Percentiles rank a stretch among this genome's conserved stretches.
phyloP scores from a whole-genome alignment of 2,113 vertebrate species.

The Paracanthobrama guichenoti region DNA sequence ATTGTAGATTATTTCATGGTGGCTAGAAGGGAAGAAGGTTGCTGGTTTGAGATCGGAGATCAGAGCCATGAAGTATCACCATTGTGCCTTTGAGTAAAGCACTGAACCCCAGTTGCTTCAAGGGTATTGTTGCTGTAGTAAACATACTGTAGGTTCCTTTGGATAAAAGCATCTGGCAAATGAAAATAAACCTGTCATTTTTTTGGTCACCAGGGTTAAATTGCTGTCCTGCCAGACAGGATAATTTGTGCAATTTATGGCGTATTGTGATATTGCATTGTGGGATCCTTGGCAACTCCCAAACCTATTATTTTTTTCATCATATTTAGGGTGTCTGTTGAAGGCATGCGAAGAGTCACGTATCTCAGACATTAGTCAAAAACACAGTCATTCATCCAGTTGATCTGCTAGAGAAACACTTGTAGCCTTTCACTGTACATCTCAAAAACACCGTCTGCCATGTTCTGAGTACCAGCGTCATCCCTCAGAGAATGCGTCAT shows the following conservation, averaged over 20 bases:
- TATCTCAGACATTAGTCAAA: conserved; percentile 12
- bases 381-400: conserved; percentile 13
- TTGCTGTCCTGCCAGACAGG: neutral
- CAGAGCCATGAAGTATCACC: neutral
- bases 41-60: neutral
- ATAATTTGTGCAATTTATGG: neutral
- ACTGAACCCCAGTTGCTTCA: neutral
- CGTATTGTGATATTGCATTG: neutral
- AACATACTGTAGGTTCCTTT: neutral
- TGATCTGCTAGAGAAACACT: conserved; percentile 25
- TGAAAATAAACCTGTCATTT: conserved; percentile 1
- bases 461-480: conserved; percentile 29
- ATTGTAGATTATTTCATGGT: neutral
- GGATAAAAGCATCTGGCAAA: neutral
- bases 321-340: neutral
- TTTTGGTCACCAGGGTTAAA: conserved; percentile 12
- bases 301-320: neutral
- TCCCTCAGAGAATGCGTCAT: conserved; percentile 38
- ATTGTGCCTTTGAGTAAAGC: neutral
- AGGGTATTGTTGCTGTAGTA: neutral
- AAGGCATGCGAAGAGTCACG: neutral
- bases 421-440: conserved; percentile 28
- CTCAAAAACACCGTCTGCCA: conserved; percentile 45
- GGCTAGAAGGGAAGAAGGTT: neutral
- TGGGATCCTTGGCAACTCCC: neutral